These are phyloP conservation scores for Tenthredo livida DNA, from an alignment of 2,888 invertebrate genomes.

Conservation along the genomic window DNA sequence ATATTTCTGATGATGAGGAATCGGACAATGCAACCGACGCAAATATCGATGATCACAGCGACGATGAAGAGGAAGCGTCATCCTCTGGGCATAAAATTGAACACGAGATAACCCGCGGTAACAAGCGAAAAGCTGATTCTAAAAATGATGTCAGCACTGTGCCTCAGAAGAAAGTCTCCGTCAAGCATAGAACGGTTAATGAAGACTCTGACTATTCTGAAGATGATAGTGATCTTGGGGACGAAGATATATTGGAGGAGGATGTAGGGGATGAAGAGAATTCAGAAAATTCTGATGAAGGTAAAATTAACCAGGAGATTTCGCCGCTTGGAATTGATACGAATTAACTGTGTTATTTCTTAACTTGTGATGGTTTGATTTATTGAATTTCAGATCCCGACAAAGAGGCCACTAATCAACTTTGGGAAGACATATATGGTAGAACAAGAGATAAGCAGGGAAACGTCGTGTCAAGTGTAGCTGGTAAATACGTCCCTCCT, in stretches of 20 bases:
- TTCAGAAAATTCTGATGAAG: not conserved
- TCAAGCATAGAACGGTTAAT: conserved; percentile 63
- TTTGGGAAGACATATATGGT: conserved; percentile 97
- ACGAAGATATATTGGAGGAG: conserved; percentile 57
- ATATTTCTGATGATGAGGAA: conserved; percentile 58
- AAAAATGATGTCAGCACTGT: conserved; percentile 69
- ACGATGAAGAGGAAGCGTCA: conserved; percentile 49
- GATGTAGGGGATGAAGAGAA: conserved; percentile 42
- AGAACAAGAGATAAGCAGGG: conserved; percentile 90
- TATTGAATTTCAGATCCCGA: conserved; percentile 53
- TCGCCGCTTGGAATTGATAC: not conserved
- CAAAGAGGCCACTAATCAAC: conserved; percentile 57
- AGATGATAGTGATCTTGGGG: conserved; percentile 61
- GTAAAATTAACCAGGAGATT: not conserved
- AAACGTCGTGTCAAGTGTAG: conserved; percentile 83
- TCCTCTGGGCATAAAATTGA: conserved; percentile 58
- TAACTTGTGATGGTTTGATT: not conserved
- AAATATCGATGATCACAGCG: conserved; percentile 40
- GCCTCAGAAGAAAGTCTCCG: conserved; percentile 57
- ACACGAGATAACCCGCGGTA: conserved; percentile 45
- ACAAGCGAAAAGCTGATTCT: conserved; percentile 57
- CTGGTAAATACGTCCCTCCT: conserved; percentile 90
- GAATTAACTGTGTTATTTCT: not conserved
- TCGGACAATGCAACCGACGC: conserved; percentile 20
- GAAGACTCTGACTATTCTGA: conserved; percentile 66